A percentile compares a stretch with the other conserved stretches of the same genome.
phyloP scores from a whole-genome alignment of 2,797 vertebrate genomes.

The Sparus aurata region DNA sequence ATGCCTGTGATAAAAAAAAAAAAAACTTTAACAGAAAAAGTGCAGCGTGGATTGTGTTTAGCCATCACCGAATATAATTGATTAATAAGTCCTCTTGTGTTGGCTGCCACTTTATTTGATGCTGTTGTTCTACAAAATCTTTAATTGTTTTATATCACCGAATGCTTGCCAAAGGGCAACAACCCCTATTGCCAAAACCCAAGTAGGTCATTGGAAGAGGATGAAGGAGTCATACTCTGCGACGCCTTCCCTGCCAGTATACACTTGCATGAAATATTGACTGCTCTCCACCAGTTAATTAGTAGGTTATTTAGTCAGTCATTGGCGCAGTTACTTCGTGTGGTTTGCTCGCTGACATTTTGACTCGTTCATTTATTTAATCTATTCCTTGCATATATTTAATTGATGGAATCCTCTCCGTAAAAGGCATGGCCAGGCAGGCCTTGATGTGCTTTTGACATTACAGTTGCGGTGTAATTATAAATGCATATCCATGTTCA shows the following conservation, averaged over 20 bases:
- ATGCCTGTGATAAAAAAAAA: slow-evolving; percentile 32
- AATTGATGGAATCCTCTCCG: slow-evolving; percentile 34
- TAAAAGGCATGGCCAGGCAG: slow-evolving; percentile 30
- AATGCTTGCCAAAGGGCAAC: slow-evolving; percentile 77
- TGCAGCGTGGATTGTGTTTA: slow-evolving; percentile 40
- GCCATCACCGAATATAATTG: slow-evolving; percentile 64
- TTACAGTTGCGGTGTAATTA: slow-evolving; percentile 21
- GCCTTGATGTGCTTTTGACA: slow-evolving; percentile 41
- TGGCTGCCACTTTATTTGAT: slow-evolving; percentile 60
- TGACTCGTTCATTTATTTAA: slow-evolving; percentile 46
- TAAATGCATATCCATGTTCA: slow-evolving; percentile 17
- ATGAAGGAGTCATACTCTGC: slow-evolving; percentile 54
- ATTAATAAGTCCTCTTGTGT: slow-evolving; percentile 60
- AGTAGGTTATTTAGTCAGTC: slow-evolving; percentile 45
- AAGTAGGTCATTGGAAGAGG: slow-evolving; percentile 82
- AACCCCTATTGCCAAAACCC: slow-evolving; percentile 74
- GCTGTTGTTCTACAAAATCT: slow-evolving; percentile 66
- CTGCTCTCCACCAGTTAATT: slow-evolving; percentile 55
- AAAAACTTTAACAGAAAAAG: slow-evolving; percentile 7
- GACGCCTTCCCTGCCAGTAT: slow-evolving; percentile 47
- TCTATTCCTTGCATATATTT: slow-evolving; percentile 36
- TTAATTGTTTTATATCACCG: slow-evolving; percentile 71
- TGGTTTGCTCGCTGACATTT: slow-evolving; percentile 43
- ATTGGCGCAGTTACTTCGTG: slow-evolving; percentile 39
- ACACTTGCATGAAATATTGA: slow-evolving; percentile 63